Evolutionary conservation across 2,113 vertebrate species (phyloP).

Genomic region (Hiodon alosoides): DNA sequence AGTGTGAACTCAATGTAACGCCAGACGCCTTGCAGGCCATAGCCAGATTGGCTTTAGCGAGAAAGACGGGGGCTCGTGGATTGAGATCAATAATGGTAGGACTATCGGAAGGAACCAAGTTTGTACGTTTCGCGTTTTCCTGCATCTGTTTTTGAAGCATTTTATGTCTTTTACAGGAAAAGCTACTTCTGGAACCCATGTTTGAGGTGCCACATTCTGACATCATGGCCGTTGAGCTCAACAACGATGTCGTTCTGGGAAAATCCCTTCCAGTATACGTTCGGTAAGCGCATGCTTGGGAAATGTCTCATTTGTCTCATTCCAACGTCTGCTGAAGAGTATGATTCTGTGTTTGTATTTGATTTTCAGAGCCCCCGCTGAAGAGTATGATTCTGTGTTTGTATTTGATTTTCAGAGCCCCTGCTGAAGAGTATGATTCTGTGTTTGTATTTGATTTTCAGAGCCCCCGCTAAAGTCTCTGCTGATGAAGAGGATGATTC

Average conservation of each 20-base stretch:
- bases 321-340: no score
- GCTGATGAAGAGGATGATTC: constrained; percentile 91
- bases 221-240: constrained; percentile 86
- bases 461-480: constrained; percentile 79
- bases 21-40: constrained; percentile 86
- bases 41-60: constrained; percentile 84
- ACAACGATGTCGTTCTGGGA: constrained; percentile 89
- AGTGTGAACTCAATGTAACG: constrained; percentile 92
- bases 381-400: no score
- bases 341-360: no score
- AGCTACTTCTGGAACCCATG: constrained; percentile 92
- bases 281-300: constrained; percentile 74
- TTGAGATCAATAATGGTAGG: constrained; percentile 93
- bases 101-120: neutral
- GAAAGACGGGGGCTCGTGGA: constrained; percentile 92
- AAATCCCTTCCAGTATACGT: constrained; percentile 84
- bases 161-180: constrained; percentile 65
- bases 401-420: no score
- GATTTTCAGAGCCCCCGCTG: no score
- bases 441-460: constrained; percentile 36
- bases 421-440: constrained; percentile 75
- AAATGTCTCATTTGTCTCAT: no score
- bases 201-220: constrained; percentile 97
- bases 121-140: neutral
- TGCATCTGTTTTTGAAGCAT: neutral